Percentiles rank a stretch among this genome's conserved stretches.
phyloP scores from a whole-genome alignment of 1,140 invertebrate genomes.

The Leptinotarsa undecemlineata region DNA sequence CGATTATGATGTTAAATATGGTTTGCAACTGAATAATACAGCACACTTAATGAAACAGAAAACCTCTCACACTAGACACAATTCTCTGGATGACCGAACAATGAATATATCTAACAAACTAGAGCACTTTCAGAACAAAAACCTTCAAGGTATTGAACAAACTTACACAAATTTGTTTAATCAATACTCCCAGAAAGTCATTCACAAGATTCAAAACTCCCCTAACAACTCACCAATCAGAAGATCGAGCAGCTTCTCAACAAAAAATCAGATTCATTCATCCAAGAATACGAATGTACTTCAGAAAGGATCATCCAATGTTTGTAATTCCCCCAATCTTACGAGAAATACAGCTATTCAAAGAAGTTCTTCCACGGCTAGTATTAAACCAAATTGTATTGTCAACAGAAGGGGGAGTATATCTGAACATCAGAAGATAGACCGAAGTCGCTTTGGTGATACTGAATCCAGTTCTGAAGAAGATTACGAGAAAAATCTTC shows the following conservation, averaged over 20 bases:
- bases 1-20: constrained; percentile 47
- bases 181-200: constrained; percentile 49
- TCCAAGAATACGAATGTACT: constrained; percentile 46
- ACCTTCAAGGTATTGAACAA: constrained; percentile 54
- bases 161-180: constrained; percentile 51
- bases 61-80: constrained; percentile 56
- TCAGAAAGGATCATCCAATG: constrained; percentile 42
- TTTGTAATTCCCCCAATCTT: constrained; percentile 45
- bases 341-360: constrained; percentile 47
- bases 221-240: constrained; percentile 53
- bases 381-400: constrained; percentile 46
- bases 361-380: constrained; percentile 50
- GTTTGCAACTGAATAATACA: constrained; percentile 50
- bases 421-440: constrained; percentile 48
- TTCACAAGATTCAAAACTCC: constrained; percentile 54
- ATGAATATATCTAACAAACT: constrained; percentile 53
- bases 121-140: constrained; percentile 54
- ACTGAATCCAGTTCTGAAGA: constrained; percentile 54
- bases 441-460: constrained; percentile 51
- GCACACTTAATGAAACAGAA: constrained; percentile 52
- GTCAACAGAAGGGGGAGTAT: constrained; percentile 34
- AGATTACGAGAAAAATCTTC: constrained; percentile 49
- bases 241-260: constrained; percentile 53
- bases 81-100: constrained; percentile 57
- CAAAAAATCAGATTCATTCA: constrained; percentile 48